Evolutionary conservation across 92 coral and sea anemone species (phyloP), one percentile per base, ranked within the genome.

Genomic region (Palythoa grandis): DNA sequence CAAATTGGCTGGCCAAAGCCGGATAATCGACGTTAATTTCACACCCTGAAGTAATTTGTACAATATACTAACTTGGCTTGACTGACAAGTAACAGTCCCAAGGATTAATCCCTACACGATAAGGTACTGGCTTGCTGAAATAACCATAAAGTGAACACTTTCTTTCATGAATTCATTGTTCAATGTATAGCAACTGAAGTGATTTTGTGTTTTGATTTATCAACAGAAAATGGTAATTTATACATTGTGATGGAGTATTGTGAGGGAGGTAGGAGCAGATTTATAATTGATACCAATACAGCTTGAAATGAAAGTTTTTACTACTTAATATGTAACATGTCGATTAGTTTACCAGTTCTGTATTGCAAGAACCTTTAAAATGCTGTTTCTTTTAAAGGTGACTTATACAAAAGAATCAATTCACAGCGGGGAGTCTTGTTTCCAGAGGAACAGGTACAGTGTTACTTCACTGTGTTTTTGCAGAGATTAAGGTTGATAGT

Each of bases 231-330:
- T 86, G 98, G 98, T 70, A 96, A 96, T 82, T 93, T 96, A 3
- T 96, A 94, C 76, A 96, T 96, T 87, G 98, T 94, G 50, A 96
- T 96, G 98, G 98, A 96, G 56, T 96, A 96, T 78, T 96, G 98
- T 69, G 98, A 96, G 74, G 98, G 95, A 92, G 98, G 98, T 94
- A 76, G 37, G 85, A n/a, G 14, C 7, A 22, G 48, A 2, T 24
- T 6, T 58, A 11, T 58, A 58, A 19, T 19, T 58, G 12, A 19
- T 14, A 29, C 73, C 60, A 16, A 65, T 58, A 74, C 84, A 39
- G 25, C 50, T 14, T 15, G 38, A 6, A 60, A 13, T 17, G 25
- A 43, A 43, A 43, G 50, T 43, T 43, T 43, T 43, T 43, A 8
- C 6, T 43, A 5, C 9, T 43, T 5, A 0, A 5, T 5, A 43